These are phyloP conservation scores for Drosophila leonis DNA, from an alignment of 2,888 invertebrate genomes.

Conservation along the genomic window DNA sequence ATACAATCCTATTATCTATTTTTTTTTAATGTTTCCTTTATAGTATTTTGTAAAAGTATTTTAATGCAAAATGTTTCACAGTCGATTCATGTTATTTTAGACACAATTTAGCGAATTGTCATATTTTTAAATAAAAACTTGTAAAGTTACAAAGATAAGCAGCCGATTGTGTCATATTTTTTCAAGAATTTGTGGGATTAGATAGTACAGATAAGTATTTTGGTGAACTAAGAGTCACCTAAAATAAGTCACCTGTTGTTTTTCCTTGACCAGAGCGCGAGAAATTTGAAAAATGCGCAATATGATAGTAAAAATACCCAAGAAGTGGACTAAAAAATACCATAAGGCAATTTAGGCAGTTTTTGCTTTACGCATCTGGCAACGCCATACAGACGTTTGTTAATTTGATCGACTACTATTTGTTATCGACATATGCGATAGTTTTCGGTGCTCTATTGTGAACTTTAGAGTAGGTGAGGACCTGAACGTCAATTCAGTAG, in stretches of 20 bases:
- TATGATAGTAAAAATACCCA: neutral
- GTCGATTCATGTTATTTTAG: conserved; percentile 70
- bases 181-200: neutral
- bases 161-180: neutral
- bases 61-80: conserved; percentile 62
- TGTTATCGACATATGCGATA: conserved; percentile 30
- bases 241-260: conserved; percentile 11
- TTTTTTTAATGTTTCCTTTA: conserved; percentile 58
- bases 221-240: neutral
- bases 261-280: neutral
- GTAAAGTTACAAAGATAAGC: conserved; percentile 64
- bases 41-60: conserved; percentile 80
- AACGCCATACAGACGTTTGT: conserved; percentile 28
- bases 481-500: conserved; percentile 65
- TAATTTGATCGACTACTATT: conserved; percentile 22
- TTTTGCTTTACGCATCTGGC: conserved; percentile 22
- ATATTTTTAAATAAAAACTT: conserved; percentile 77
- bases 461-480: conserved; percentile 47
- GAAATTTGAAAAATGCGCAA: neutral
- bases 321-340: neutral
- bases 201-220: neutral
- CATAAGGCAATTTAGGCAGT: neutral
- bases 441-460: conserved; percentile 39
- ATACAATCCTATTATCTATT: conserved; percentile 28
- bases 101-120: conserved; percentile 80